Conservation (phyloP, 1,140 invertebrate species). For the Sinella curviseta region DNA sequence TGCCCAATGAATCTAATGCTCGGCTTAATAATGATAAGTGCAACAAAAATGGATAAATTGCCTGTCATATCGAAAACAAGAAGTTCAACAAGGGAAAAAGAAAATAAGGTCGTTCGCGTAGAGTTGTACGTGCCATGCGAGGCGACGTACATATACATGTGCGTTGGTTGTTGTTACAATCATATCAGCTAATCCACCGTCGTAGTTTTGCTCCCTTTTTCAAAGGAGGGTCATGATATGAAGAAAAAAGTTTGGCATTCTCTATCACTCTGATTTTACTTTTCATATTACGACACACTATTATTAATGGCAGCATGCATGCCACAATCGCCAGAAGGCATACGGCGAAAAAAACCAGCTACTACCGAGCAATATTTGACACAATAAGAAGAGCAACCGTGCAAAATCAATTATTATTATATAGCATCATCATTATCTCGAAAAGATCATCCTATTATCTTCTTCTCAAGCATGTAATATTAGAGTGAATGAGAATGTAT, state of each 20-base stretch:
- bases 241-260: neutral
- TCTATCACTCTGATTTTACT: neutral
- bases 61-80: no score
- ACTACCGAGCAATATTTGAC: no score
- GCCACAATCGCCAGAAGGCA: neutral
- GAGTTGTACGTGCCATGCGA: neutral
- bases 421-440: neutral
- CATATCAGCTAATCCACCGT: no score
- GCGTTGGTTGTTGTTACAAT: no score
- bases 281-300: neutral
- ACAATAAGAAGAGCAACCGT: conserved; percentile 13
- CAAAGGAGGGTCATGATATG: neutral
- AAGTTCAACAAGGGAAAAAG: no score
- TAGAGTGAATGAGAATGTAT: neutral
- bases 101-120: no score
- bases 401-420: neutral
- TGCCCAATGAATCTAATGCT: no score
- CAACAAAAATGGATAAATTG: no score
- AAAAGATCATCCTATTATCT: neutral
- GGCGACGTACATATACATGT: neutral
- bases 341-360: neutral
- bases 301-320: neutral
- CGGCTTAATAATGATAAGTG: no score
- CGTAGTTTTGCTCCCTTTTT: no score
- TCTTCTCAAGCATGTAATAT: neutral